Evolutionary conservation across 2,113 vertebrate species (phyloP).

Genomic region (Alaudala cheleensis): DNA sequence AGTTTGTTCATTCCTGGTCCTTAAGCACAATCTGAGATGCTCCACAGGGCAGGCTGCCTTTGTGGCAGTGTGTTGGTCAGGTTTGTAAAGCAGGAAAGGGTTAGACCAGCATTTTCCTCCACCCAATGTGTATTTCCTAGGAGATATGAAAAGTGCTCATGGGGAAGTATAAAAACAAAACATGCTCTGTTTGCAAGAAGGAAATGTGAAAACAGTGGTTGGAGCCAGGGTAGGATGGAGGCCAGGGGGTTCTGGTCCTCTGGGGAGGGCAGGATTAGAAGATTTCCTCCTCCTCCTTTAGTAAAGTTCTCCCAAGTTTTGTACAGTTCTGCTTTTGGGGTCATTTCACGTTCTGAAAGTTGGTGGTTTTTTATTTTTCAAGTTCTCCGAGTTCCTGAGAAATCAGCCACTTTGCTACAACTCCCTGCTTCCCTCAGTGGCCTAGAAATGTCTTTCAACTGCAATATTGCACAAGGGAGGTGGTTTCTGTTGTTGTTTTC

Average conservation of each 20-base stretch:
- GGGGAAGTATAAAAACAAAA: background rate
- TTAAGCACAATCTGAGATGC: background rate
- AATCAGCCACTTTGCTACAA: background rate
- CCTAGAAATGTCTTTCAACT: background rate
- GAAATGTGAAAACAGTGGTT: background rate
- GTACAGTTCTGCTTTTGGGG: background rate
- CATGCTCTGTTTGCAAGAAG: background rate
- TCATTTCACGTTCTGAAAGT: background rate
- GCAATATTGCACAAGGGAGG: background rate
- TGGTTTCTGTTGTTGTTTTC: background rate
- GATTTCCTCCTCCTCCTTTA: background rate
- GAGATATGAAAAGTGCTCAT: background rate
- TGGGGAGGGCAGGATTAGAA: background rate
- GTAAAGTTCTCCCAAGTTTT: background rate
- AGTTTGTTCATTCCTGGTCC: background rate
- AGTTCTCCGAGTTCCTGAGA: background rate
- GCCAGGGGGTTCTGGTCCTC: background rate
- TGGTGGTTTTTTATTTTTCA: background rate
- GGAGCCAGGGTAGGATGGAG: background rate
- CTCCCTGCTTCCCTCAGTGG: background rate
- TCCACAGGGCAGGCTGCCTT: background rate
- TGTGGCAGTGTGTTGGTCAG: background rate
- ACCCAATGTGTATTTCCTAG: background rate
- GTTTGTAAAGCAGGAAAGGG: background rate
- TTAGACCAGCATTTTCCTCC: background rate